A percentile compares a stretch with the other conserved stretches of the same genome.
phyloP scores from a whole-genome alignment of 1,140 invertebrate species.

The Scaptodrosophila lebanonensis region DNA sequence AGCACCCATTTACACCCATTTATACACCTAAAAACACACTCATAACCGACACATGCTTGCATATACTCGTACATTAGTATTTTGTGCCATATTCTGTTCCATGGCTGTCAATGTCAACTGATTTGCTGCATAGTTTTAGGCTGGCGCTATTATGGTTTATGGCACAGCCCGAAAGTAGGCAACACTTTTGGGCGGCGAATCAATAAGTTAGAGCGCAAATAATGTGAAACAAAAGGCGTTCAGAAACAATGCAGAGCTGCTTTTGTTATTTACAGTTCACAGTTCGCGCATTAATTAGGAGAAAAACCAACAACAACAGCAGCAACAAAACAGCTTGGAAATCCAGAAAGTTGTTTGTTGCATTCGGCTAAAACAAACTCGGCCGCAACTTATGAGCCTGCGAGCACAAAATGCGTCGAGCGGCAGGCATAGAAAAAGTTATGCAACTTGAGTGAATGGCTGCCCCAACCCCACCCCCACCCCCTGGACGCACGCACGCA shows the following conservation, averaged over 20 bases:
- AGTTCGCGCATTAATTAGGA: constrained; percentile 61
- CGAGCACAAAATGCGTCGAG: neutral
- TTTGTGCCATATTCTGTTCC: constrained; percentile 32
- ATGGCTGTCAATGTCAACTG: constrained; percentile 57
- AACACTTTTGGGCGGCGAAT: constrained; percentile 2
- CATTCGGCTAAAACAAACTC: constrained; percentile 33
- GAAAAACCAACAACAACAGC: constrained; percentile 32
- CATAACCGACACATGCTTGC: no score
- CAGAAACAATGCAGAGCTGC: neutral
- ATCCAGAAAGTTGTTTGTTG: constrained; percentile 71
- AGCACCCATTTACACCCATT: no score
- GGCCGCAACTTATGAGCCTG: constrained; percentile 35
- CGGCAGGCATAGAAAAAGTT: constrained; percentile 9
- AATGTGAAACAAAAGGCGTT: constrained; percentile 30
- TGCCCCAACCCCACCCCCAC: no score
- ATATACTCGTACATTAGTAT: no score
- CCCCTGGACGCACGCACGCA: constrained; percentile 15
- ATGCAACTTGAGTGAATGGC: constrained; percentile 9
- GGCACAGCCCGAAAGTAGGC: constrained; percentile 51
- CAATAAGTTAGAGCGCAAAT: neutral
- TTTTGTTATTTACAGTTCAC: constrained; percentile 9
- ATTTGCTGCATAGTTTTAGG: constrained; percentile 49
- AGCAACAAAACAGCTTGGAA: constrained; percentile 47
- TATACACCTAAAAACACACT: no score
- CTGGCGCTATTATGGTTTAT: neutral